Evolutionary conservation across 2,113 vertebrate genomes (phyloP), one percentile per base, ranked within the genome.

Genomic region (Polyodon spathula): DNA sequence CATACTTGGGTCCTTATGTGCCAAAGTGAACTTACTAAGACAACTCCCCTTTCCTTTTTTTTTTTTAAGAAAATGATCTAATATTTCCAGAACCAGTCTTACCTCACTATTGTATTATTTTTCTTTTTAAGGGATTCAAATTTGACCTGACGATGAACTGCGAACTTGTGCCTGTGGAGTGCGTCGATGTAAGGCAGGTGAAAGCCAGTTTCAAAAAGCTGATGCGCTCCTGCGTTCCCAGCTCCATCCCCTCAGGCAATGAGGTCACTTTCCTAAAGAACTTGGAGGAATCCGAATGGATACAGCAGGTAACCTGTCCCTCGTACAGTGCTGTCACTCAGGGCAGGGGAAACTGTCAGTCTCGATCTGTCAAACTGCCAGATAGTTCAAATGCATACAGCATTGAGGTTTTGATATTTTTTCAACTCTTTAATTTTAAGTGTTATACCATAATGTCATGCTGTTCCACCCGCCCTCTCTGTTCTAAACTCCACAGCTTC

Each of bases 121-220:
- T 5, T 79, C 54, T 63, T 27, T 27, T 27, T 12, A 27, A 98
- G 95, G 92, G 88, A 58, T 92, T 97, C 72, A 92, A 93, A 75
- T 76, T 93, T 71, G 94, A 98, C 83, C 88, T 93, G 63, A 83
- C 92, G 68, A 77, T 98, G 77, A 97, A 94, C 78, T 97, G 92
- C 83, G 94, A 97, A 70, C 90, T 97, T 84, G 90, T 97, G 71
- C 93, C 95, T n/a, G 92, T 98, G 73, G 96, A 98, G 70, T 95
- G 95, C 78, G 84, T 86, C 42, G 96, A 98, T 71, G 85, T 89
- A 1, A 88, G 93, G 65, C 94, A 97, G 86, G 89, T 93, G 61
- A 97, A 95, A 75, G 77, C 88, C 15, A 90, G 93, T 62, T 97
- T 98, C 75, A 97, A 97, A 78, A 99, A 98, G 79, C 76, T 99